phyloP scores from a whole-genome alignment of 2,888 invertebrate genomes.

The Drosophila neonasuta region DNA sequence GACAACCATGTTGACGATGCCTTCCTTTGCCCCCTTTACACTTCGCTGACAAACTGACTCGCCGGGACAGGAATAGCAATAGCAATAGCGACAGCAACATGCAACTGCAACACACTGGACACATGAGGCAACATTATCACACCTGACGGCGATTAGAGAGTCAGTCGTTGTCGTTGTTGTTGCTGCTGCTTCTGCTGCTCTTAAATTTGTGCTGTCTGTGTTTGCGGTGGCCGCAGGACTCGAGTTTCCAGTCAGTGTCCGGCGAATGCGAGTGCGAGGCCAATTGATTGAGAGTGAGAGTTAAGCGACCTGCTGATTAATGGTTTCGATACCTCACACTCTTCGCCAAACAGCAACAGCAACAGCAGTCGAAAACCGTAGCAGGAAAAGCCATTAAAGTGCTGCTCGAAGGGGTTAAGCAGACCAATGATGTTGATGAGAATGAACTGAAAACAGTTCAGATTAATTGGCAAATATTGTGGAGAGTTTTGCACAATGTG shows the following conservation, averaged over 20 bases:
- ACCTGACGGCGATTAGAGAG: constrained; percentile 64
- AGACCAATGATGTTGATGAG: constrained; percentile 1
- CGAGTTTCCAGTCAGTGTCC: neutral
- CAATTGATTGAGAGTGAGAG: constrained; percentile 52
- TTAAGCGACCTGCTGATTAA: constrained; percentile 52
- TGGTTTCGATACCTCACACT: constrained; percentile 17
- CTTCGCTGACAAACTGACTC: constrained; percentile 60
- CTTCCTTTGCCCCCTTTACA: constrained; percentile 7
- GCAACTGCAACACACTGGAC: constrained; percentile 6
- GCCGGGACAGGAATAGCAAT: constrained; percentile 8
- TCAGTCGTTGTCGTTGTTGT: constrained; percentile 1
- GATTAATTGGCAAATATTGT: constrained; percentile 6
- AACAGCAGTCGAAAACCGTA: neutral
- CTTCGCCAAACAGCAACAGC: neutral
- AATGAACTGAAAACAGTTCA: constrained; percentile 5
- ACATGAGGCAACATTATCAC: constrained; percentile 60
- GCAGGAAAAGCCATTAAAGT: constrained; percentile 14
- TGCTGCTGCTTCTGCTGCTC: constrained; percentile 14
- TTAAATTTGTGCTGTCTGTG: constrained; percentile 47
- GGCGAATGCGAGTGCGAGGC: neutral
- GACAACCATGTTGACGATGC: constrained; percentile 36
- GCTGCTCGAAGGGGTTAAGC: constrained; percentile 1
- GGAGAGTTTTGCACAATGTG: neutral
- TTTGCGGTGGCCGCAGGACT: constrained; percentile 6
- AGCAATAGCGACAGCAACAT: neutral